Evolutionary conservation across 2,888 invertebrate species (phyloP).

Genomic region (Fragum fragum): DNA sequence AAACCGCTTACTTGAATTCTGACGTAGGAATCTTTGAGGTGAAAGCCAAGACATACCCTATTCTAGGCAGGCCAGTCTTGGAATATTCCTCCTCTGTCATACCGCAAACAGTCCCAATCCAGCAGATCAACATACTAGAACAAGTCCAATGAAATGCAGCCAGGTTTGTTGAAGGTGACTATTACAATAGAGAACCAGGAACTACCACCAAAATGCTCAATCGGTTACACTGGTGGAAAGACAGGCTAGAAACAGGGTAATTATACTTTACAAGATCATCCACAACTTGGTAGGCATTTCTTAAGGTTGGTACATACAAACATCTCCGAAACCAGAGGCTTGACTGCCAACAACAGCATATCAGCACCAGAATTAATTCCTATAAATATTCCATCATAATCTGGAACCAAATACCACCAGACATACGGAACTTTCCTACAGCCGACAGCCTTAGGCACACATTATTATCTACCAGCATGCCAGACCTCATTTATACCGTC

Average conservation of each 20-base stretch:
- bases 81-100: slow-evolving; percentile 46
- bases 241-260: not conserved
- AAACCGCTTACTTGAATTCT: slow-evolving; percentile 34
- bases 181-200: not conserved
- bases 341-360: too few relatives aligned
- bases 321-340: too few relatives aligned
- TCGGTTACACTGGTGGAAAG: slow-evolving; percentile 6
- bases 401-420: too few relatives aligned
- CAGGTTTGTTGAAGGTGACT: slow-evolving; percentile 15
- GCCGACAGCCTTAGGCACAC: too few relatives aligned
- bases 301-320: too few relatives aligned
- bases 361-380: too few relatives aligned
- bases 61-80: slow-evolving; percentile 33
- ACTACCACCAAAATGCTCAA: slow-evolving; percentile 15
- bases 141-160: slow-evolving; percentile 29
- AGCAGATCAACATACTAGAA: slow-evolving; percentile 33
- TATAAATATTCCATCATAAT: too few relatives aligned
- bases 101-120: slow-evolving; percentile 26
- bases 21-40: slow-evolving; percentile 40
- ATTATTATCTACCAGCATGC: too few relatives aligned
- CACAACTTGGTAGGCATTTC: not conserved
- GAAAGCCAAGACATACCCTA: slow-evolving; percentile 44
- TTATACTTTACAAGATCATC: slow-evolving; percentile 17
- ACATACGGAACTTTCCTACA: too few relatives aligned
- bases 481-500: too few relatives aligned